phyloP scores from a whole-genome alignment of 1,140 invertebrate species.

The Meloidogyne floridensis region DNA sequence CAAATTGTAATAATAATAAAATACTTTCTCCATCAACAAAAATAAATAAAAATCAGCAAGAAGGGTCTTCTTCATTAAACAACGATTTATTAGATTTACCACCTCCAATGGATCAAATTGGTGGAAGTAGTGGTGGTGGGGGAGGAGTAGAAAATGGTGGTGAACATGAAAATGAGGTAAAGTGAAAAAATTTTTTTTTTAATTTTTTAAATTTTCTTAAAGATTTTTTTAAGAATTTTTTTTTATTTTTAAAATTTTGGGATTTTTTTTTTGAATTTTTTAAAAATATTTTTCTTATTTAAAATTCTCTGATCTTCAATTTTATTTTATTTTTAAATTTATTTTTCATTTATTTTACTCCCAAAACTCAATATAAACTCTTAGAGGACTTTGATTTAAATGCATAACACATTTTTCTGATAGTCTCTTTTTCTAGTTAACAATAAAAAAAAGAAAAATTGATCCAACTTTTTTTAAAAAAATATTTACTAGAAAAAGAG shows the following conservation, averaged over 20 bases:
- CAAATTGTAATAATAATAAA: constrained; percentile 5
- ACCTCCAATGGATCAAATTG: neutral
- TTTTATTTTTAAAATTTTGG: too few relatives aligned
- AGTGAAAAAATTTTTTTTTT: too few relatives aligned
- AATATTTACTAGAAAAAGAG: neutral
- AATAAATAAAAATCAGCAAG: neutral
- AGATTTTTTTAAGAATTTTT: neutral
- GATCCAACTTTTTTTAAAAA: neutral
- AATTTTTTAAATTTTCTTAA: neutral
- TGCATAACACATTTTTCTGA: too few relatives aligned
- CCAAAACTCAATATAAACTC: too few relatives aligned
- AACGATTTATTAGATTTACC: constrained; percentile 2
- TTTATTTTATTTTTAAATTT: too few relatives aligned
- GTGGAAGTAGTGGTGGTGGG: neutral
- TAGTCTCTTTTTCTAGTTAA: too few relatives aligned
- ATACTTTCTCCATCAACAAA: constrained; percentile 1
- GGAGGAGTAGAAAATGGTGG: neutral
- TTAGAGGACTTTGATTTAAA: too few relatives aligned
- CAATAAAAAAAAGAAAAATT: neutral
- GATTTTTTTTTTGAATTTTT: too few relatives aligned
- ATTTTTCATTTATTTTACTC: too few relatives aligned
- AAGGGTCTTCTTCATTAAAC: neutral
- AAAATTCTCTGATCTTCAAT: too few relatives aligned
- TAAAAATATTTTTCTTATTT: too few relatives aligned
- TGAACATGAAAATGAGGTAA: neutral